Percentiles rank a stretch among this genome's conserved stretches.
phyloP scores from a whole-genome alignment of 2,888 invertebrate species.

The Thereva nobilitata region DNA sequence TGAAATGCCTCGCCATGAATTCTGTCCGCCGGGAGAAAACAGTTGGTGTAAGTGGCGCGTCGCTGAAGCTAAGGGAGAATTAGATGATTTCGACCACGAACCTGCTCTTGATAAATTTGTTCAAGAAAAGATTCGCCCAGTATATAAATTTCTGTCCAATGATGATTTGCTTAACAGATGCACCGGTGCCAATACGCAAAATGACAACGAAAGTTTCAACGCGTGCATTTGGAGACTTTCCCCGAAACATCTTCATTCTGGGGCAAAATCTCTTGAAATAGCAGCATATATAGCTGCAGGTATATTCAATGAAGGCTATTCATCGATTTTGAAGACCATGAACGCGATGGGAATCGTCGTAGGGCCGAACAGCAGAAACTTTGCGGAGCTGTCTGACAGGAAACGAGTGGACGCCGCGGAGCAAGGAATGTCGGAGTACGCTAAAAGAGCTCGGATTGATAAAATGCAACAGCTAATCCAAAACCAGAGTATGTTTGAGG shows the following conservation, averaged over 20 bases:
- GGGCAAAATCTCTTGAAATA: too few relatives aligned
- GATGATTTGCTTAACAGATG: conserved; percentile 42
- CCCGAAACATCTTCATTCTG: too few relatives aligned
- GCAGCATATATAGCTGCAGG: conserved; percentile 13
- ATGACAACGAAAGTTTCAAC: conserved; percentile 44
- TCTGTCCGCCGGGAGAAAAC: conserved; percentile 43
- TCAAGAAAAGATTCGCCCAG: conserved; percentile 38
- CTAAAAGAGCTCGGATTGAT: too few relatives aligned
- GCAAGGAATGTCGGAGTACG: too few relatives aligned
- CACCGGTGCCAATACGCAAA: conserved; percentile 44
- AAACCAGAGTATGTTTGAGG: too few relatives aligned
- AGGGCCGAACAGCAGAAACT: not conserved
- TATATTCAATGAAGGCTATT: conserved; percentile 29
- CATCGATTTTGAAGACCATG: not conserved
- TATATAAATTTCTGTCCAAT: conserved; percentile 41
- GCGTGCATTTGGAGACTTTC: conserved; percentile 41
- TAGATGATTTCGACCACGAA: conserved; percentile 30
- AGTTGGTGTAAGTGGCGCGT: conserved; percentile 43
- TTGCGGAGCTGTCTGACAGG: too few relatives aligned
- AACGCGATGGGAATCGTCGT: not conserved
- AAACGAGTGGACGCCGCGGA: too few relatives aligned
- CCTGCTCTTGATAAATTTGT: conserved; percentile 32
- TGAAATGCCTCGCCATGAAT: conserved; percentile 47
- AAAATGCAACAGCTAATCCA: too few relatives aligned
- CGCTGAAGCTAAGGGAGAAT: conserved; percentile 30